Base-by-base conservation (phyloP, 2,888 invertebrate genomes). In the Apocheima hispidaria region DNA sequence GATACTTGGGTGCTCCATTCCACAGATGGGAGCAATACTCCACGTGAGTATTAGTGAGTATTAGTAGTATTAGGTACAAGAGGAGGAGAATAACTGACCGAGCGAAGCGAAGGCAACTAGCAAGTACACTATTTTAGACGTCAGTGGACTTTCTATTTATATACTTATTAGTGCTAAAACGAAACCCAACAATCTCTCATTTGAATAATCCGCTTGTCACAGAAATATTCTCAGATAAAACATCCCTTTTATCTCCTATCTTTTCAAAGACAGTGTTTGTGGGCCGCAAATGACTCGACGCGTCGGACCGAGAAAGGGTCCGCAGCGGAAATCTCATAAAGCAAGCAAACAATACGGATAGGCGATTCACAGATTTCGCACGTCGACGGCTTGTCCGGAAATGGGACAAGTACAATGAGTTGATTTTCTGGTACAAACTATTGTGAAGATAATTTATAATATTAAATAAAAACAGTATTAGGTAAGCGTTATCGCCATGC, bases 321-420 rank as follows among this genome's bases (percentile, higher is more conserved):
- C 48, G 14, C n/a, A 23, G 10, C 28, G 56, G 57, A 59, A 52
- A 59, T 60, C 59, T 53, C 49, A 54, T 60, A 60, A 60, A 54
- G 53, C 53, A 54, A 46, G 35, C 38, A 48, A 54, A 60, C 60
- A 53, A 60, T 59, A 53, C 41, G 30, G 33, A 33, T 2, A 33
- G 21, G 18, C 30, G 20, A 16, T 9, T 52, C 30, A 21, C 30
- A 26, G 40, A 38, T 52, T 51, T 38, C 26, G 18, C 28, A 30
- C 38, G 26, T 38, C 40, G 41, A 38, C 55, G 36, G 40, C 59
- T 49, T 54, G 26, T 28, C 18, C 28, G 55, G 56, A 65, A 65
- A 38, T 26, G 28, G 46, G 38, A 30, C 23, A 18, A 46, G n/a
- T 28, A 26, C 16, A 44, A 26, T 28, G 9, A 16, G 4, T 26